Evolutionary conservation across 2,113 vertebrate species (phyloP).

Genomic region (Scopus umbretta): DNA sequence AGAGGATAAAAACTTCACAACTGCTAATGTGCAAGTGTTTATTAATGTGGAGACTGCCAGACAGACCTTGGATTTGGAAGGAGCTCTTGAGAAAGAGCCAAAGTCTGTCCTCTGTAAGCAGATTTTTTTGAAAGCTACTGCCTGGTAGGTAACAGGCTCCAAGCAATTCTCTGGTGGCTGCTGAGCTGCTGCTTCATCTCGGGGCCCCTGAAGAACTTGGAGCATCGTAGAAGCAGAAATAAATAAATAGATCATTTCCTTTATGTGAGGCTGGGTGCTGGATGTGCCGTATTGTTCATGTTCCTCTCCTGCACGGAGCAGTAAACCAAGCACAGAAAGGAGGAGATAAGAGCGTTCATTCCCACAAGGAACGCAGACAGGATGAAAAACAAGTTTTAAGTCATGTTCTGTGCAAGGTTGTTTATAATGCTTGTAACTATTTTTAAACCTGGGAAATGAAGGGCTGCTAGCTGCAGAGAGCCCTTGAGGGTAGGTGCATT

Average conservation of each 20-base stretch:
- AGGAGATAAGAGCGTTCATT: neutral
- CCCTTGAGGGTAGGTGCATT: neutral
- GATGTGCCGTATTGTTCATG: neutral
- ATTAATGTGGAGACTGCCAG: neutral
- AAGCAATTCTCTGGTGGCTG: neutral
- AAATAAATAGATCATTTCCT: neutral
- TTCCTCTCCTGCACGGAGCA: neutral
- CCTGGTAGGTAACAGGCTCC: neutral
- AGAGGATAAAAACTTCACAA: neutral
- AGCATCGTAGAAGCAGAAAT: neutral
- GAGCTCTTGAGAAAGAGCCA: neutral
- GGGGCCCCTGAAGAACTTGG: neutral
- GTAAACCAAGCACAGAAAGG: neutral
- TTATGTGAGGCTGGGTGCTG: neutral
- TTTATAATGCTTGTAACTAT: slow-evolving; percentile 16
- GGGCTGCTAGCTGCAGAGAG: neutral
- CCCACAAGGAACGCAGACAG: neutral
- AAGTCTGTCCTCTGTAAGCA: neutral
- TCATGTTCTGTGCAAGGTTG: neutral
- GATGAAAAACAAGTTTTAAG: neutral
- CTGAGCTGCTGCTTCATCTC: neutral
- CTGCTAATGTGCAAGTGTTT: neutral
- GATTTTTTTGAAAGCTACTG: neutral
- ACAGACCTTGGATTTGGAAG: neutral
- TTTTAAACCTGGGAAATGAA: slow-evolving; percentile 32